Base-by-base conservation (phyloP, 2,888 invertebrate species). In the Epiblema foenella region DNA sequence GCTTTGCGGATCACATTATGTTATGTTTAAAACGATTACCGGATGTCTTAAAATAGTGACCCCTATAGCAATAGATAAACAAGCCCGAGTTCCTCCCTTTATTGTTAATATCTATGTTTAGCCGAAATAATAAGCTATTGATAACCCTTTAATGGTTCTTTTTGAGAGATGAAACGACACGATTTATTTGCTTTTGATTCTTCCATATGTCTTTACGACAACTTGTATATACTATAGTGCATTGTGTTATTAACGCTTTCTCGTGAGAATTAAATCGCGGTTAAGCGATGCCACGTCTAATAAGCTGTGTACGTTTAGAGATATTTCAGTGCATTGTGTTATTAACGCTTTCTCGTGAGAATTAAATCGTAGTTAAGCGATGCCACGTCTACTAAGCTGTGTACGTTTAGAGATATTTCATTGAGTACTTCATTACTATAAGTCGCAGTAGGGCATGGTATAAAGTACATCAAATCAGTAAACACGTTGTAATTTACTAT, bases 1-100 rank as follows among this genome's bases (percentile, higher is more conserved):
- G 46, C n/a, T 68, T 39, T 24, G 39, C 20, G 67, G n/a, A 39
- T 52, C 39, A 33, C 62, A 39, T 63, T 63, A 63, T 51, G 62
- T 33, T 49, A 49, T 29, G 12, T 46, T 9, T 60, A 29, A 60
- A 29, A 20, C n/a, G 18, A 46, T 29, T 60, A 42, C 12, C 4
- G 20, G 18, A 0, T 15, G 18, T 39, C 37, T 39, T 58, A 56
- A 24, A 24, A 29, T 15, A 29, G 18, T 7, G n/a, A 46, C 8
- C 12, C 46, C 8, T 46, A n/a, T 7, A 8, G 46, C 46, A 8
- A 8, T 15, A 46, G n/a, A 46, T 46, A 46, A n/a, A 46, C n/a
- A 7, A 15, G 8, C 46, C 46, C 7, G 7, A n/a, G 1, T 42
- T 15, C 15, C 42, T 4, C 15, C 1, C 15, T 15, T 42, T 42